Evolutionary conservation across 2,797 vertebrate genomes (phyloP).

Genomic region (Macrochelys suwanniensis): DNA sequence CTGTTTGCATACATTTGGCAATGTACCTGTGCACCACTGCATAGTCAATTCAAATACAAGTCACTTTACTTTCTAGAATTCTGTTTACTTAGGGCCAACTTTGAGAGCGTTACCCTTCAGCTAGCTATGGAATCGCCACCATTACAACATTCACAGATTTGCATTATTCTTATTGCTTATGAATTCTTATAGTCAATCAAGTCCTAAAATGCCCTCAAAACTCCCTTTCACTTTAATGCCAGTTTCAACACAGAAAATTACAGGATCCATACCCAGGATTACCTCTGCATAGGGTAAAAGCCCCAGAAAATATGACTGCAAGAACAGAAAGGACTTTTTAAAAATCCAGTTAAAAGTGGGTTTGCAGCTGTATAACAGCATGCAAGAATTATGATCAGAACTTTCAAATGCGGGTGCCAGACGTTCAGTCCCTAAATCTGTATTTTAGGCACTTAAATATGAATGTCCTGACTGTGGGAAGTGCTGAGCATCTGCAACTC

Average conservation of each 20-base stretch:
- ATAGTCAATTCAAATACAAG: constrained; percentile 14
- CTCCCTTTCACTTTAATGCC: background rate
- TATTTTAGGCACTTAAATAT: background rate
- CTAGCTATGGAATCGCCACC: background rate
- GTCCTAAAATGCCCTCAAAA: background rate
- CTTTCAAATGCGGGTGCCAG: background rate
- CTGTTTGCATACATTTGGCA: background rate
- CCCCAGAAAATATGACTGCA: background rate
- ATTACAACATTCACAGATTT: constrained; percentile 45
- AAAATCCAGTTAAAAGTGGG: background rate
- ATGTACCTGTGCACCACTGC: background rate
- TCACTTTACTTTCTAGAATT: background rate
- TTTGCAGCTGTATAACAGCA: rapidly evolving
- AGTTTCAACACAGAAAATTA: background rate
- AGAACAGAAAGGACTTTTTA: background rate
- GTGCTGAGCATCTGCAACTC: background rate
- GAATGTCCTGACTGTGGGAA: background rate
- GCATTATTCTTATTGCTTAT: background rate
- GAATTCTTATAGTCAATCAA: constrained; percentile 5
- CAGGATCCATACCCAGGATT: background rate
- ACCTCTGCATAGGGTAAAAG: background rate
- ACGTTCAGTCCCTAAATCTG: background rate
- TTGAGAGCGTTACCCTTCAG: background rate
- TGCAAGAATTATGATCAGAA: background rate
- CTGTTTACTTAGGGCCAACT: background rate